These are phyloP conservation scores for Collichthys lucidus DNA, from an alignment of 2,113 vertebrate genomes.

Conservation along the genomic window DNA sequence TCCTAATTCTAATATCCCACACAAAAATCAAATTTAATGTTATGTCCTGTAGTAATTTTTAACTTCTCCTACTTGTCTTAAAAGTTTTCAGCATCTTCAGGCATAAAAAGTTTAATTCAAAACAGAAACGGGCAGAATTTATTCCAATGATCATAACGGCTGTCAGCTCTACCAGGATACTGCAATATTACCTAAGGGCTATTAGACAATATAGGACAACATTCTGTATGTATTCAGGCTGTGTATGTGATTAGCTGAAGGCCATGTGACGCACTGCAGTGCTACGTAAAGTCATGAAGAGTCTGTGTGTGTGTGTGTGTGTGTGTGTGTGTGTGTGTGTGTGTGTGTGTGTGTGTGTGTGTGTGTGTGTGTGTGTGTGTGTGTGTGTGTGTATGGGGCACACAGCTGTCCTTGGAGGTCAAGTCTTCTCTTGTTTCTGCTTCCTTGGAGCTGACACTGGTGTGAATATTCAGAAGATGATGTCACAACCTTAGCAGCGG, in stretches of 20 bases:
- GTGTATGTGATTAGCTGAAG: slow-evolving; percentile 8
- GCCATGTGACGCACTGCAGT: not conserved
- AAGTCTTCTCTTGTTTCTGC: slow-evolving; percentile 77
- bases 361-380: not conserved
- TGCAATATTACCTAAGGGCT: not conserved
- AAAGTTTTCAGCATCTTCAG: no score
- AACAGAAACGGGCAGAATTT: not conserved
- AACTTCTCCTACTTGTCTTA: no score
- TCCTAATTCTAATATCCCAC: not conserved
- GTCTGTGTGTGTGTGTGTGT: slow-evolving; percentile 5
- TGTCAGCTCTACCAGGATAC: not conserved
- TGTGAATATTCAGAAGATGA: slow-evolving; percentile 79
- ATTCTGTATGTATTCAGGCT: not conserved
- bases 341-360: not conserved
- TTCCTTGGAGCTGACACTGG: slow-evolving; percentile 77
- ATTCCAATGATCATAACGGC: not conserved
- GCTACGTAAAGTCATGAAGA: slow-evolving; percentile 16
- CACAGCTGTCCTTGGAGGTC: slow-evolving; percentile 76
- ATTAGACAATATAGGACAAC: slow-evolving; percentile 3
- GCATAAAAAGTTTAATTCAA: not conserved
- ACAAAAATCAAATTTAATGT: not conserved
- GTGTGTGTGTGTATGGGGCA: slow-evolving; percentile 2
- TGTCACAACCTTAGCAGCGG: slow-evolving; percentile 70
- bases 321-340: not conserved
- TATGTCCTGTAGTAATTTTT: not conserved